Evolutionary conservation across 2,888 invertebrate genomes (phyloP), one percentile per base, ranked within the genome.

Genomic region (Sinentomon sp.): DNA sequence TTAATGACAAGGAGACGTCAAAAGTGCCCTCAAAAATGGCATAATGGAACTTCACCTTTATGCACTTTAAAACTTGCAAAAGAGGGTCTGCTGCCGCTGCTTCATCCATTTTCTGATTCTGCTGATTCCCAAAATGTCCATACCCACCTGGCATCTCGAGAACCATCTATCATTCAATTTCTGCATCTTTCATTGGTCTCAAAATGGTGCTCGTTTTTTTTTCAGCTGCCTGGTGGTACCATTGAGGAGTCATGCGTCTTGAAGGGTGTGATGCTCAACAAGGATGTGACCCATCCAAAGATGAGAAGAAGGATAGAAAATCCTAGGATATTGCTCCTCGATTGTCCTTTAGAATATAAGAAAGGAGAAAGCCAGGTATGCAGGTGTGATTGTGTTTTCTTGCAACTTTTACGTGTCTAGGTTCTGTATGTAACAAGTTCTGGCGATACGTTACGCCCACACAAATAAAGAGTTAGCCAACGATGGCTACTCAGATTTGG

Each of bases 201-300:
- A 32, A 10, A 30, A 13, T 13, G 2, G 5, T 33, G 33, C 30
- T 10, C 6, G 10, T 28, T 30, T 24, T 29, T 35, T 28, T 34
- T 31, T n/a, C 46, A 64, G 57, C 74, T 97, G 44, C 94, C 97
- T 1, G 97, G 97, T 17, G 94, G 89, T 7, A 63, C 74, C 0
- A 74, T 97, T 35, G 92, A 94, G 46, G 92, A 97, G 42, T 92
- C 85, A 0, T 61, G 66, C 41, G 89, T 97, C 6, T 57, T 97
- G 21, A 72, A 66, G 43, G 97, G 97, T 24, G 76, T 97, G 10
- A 92, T 99, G 83, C 55, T 97, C 36, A 99, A 97, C 59, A 97
- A 97, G 56, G 97, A 97, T 52, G 85, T 97, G 2, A 85, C 85
- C 1, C 97, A 97, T 54, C 73, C 89, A 1, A 92, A 92, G 61